Base-by-base conservation (phyloP, 2,797 vertebrate species). In the Enteromius viviparus region DNA sequence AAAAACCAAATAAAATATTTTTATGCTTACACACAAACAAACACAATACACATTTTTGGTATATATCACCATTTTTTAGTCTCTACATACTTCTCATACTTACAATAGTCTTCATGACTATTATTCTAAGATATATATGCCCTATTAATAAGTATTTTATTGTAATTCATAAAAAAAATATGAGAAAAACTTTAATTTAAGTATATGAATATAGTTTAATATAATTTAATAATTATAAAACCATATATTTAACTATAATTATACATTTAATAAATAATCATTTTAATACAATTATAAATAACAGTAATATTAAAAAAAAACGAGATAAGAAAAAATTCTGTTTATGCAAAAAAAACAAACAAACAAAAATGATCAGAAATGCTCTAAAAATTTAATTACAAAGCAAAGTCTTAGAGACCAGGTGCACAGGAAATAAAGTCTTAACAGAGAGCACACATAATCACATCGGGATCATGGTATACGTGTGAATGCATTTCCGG, bases 391-490 rank as follows among this genome's bases (percentile, higher is more conserved):
- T 51, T 32, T 45, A 47, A 51, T 37, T 53, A 65, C 6, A 66
- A 64, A 11, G 51, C 68, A 42, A 19, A 26, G 10, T n/a, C 6
- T 64, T 4, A 29, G 29, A 34, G n/a, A 62, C 49, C 3, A 72
- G 26, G 17, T 34, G 11, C 26, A 82, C n/a, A 55, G 60, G 71
- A 82, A 75, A 66, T 23, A 4, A 26, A 64, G 37, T 29, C 45
- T 78, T 84, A 29, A 42, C 19, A 37, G 12, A 76, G 6, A 2
- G 37, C 26, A 80, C 23, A 74, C 21, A 51, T 15, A 19, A 32
- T 75, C 32, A 64, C 21, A 7, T 9, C 0, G 0, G 0, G 11
- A 51, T 51, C 21, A 1, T 40, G 47, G 23, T 34, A 37, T 26
- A 8, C 10, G 3, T 19, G 32, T 66, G 34, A 81, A 71, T 76